phyloP scores from a whole-genome alignment of 2,113 vertebrate species.

The Oxyruncus cristatus region DNA sequence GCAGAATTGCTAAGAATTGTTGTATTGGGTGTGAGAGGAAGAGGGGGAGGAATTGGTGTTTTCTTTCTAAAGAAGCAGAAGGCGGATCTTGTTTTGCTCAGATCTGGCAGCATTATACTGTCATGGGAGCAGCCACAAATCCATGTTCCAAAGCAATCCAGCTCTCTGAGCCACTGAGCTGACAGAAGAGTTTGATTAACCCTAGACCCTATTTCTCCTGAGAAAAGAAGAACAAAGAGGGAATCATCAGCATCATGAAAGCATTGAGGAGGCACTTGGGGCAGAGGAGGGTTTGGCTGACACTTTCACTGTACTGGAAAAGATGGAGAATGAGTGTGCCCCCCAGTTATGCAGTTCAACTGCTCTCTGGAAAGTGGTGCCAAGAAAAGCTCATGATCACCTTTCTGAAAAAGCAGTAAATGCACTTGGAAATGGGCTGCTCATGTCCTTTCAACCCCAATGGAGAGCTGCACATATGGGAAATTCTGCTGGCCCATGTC shows the following conservation, averaged over 20 bases:
- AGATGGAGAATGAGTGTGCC: background rate
- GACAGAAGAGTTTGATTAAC: conserved; percentile 15
- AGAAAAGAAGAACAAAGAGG: background rate
- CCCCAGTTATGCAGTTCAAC: background rate
- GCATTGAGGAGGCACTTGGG: background rate
- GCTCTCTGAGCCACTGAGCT: background rate
- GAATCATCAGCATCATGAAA: background rate
- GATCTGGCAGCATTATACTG: background rate
- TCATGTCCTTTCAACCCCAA: background rate
- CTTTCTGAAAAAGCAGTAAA: background rate
- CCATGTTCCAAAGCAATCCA: background rate
- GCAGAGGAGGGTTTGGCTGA: background rate
- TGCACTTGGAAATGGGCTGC: background rate
- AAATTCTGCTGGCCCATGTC: background rate
- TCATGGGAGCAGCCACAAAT: background rate
- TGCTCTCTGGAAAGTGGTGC: background rate
- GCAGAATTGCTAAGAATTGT: background rate
- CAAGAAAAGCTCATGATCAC: background rate
- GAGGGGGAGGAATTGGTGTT: background rate
- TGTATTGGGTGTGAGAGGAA: background rate
- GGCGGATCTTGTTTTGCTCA: background rate
- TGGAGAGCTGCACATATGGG: background rate
- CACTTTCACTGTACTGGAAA: background rate
- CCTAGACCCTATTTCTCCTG: background rate
- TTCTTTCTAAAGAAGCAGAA: background rate